Evolutionary conservation across 2,113 vertebrate genomes (phyloP).

Genomic region (Serinus canaria): DNA sequence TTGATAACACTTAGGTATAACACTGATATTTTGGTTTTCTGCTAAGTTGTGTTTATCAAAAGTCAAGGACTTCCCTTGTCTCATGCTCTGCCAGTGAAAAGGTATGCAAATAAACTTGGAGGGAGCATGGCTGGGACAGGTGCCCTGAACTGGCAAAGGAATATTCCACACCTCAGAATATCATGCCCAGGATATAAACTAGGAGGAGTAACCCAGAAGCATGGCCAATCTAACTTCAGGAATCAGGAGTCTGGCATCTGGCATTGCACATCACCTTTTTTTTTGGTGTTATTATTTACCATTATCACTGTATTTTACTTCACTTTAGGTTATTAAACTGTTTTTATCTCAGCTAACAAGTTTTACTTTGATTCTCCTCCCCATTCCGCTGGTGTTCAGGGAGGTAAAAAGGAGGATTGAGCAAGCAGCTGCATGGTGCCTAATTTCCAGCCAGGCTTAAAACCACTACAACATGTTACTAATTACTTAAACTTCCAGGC

Average conservation of each 20-base stretch:
- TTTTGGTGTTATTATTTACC: neutral
- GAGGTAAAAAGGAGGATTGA: neutral
- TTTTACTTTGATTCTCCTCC: neutral
- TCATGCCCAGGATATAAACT: neutral
- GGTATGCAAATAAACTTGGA: neutral
- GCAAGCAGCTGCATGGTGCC: neutral
- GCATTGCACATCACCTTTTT: neutral
- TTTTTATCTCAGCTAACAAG: neutral
- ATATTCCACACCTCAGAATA: neutral
- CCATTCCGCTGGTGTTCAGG: neutral
- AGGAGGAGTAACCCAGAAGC: neutral
- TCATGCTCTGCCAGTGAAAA: neutral
- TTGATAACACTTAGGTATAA: neutral
- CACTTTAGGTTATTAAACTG: neutral
- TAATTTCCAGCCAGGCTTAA: neutral
- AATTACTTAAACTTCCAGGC: neutral
- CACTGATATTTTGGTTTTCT: neutral
- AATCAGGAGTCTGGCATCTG: neutral
- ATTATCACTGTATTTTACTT: neutral
- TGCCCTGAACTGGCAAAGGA: neutral
- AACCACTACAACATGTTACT: neutral
- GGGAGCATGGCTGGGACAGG: neutral
- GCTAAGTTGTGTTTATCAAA: neutral
- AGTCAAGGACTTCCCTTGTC: neutral
- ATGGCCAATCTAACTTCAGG: too few relatives aligned